phyloP scores from a whole-genome alignment of 2,113 vertebrate genomes.

The Coturnix japonica region DNA sequence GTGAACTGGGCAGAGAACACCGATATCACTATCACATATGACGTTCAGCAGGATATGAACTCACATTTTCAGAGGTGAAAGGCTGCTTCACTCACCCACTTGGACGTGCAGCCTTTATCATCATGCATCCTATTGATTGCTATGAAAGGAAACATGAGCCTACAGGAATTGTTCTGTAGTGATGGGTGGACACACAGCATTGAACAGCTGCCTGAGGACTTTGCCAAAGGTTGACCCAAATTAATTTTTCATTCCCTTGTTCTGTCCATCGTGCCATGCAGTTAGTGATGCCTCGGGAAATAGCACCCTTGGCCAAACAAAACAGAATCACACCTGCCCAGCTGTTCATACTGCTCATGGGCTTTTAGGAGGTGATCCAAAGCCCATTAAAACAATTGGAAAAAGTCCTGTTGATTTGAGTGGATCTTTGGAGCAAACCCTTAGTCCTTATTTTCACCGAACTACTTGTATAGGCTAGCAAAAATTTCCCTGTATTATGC shows the following conservation, averaged over 20 bases:
- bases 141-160: slow-evolving; percentile 26
- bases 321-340: slow-evolving; percentile 36
- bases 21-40: rapidly evolving
- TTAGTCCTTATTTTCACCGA: not conserved
- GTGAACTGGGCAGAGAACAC: slow-evolving; percentile 24
- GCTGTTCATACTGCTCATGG: slow-evolving; percentile 22
- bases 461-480: not conserved
- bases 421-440: not conserved
- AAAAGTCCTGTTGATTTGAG: slow-evolving; percentile 10
- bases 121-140: not conserved
- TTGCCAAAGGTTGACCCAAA: slow-evolving; percentile 15
- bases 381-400: not conserved
- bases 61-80: slow-evolving; percentile 37
- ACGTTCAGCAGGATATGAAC: slow-evolving; percentile 21
- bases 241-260: not conserved
- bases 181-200: slow-evolving; percentile 34
- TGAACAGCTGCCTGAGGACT: slow-evolving; percentile 18
- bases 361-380: slow-evolving; percentile 44
- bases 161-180: slow-evolving; percentile 5
- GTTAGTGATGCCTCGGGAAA: slow-evolving; percentile 28
- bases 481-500: not conserved
- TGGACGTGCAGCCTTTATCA: not conserved
- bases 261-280: not conserved
- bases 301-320: slow-evolving; percentile 1
- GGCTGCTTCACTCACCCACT: not conserved